phyloP scores from a whole-genome alignment of 2,797 vertebrate species.

The Cirrhinus molitorella region DNA sequence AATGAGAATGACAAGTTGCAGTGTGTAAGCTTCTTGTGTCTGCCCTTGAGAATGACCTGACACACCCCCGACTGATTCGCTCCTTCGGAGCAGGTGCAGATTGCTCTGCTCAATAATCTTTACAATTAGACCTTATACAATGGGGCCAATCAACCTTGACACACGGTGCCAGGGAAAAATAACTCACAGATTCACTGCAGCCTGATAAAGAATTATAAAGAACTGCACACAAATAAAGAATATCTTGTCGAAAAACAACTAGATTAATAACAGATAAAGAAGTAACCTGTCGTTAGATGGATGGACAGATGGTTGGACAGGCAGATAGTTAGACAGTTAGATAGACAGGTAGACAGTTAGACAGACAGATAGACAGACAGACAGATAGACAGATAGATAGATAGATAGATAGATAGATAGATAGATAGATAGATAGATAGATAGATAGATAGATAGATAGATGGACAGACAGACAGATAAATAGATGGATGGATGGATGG shows the following conservation, averaged over 20 bases:
- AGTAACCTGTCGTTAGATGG: not conserved
- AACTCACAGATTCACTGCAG: slow-evolving; percentile 42
- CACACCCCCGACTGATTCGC: slow-evolving; percentile 35
- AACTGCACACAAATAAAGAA: not conserved
- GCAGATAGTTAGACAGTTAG: not conserved
- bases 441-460: no score
- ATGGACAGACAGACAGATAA: no score
- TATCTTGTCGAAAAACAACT: no score
- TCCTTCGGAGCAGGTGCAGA: slow-evolving; percentile 61
- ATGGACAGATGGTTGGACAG: no score
- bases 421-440: no score
- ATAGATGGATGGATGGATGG: no score
- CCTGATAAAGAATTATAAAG: not conserved
- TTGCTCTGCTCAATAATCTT: slow-evolving; percentile 56
- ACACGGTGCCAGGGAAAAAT: slow-evolving; percentile 41
- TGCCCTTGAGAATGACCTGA: slow-evolving; percentile 26
- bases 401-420: no score
- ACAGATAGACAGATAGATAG: no score
- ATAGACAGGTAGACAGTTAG: no score
- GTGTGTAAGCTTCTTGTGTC: slow-evolving; percentile 14
- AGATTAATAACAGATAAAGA: no score
- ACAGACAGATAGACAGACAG: no score
- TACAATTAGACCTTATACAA: slow-evolving; percentile 63
- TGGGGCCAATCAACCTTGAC: slow-evolving; percentile 60
- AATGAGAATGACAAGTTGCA: slow-evolving; percentile 22